Conservation (phyloP, 2,888 invertebrate genomes). For the Onthophagus sagittarius region DNA sequence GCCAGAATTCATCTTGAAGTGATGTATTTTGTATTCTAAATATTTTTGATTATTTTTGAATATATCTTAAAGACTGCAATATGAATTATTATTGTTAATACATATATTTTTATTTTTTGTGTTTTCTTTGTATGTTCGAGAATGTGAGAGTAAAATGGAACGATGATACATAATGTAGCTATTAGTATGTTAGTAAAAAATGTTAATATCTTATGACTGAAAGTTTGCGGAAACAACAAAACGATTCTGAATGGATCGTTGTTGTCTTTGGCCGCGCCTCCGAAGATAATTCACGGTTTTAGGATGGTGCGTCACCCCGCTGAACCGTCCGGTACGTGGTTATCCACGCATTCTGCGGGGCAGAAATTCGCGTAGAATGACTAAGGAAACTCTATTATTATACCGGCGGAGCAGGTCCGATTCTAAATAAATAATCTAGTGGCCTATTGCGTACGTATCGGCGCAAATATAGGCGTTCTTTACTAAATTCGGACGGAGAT, state of each 20-base stretch:
- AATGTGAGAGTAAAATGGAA: too few relatives aligned
- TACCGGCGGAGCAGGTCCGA: not conserved
- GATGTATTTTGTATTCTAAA: too few relatives aligned
- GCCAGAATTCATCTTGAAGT: too few relatives aligned
- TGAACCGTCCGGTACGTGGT: not conserved
- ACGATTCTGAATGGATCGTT: not conserved
- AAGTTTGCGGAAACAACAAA: not conserved
- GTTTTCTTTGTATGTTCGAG: too few relatives aligned
- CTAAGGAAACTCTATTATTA: not conserved
- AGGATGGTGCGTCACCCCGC: not conserved
- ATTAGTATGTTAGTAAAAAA: too few relatives aligned
- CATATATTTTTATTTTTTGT: too few relatives aligned
- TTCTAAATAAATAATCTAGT: not conserved
- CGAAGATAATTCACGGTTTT: not conserved
- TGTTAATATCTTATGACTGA: not conserved
- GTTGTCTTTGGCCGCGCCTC: not conserved
- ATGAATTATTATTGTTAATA: too few relatives aligned
- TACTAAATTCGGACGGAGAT: not conserved
- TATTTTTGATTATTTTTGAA: too few relatives aligned
- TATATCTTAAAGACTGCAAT: too few relatives aligned
- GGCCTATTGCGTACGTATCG: not conserved
- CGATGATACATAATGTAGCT: too few relatives aligned
- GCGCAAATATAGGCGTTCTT: not conserved
- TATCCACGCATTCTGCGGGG: not conserved
- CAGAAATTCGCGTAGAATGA: not conserved